Conservation (phyloP, 2,113 vertebrate genomes). For the Bos javanicus region DNA sequence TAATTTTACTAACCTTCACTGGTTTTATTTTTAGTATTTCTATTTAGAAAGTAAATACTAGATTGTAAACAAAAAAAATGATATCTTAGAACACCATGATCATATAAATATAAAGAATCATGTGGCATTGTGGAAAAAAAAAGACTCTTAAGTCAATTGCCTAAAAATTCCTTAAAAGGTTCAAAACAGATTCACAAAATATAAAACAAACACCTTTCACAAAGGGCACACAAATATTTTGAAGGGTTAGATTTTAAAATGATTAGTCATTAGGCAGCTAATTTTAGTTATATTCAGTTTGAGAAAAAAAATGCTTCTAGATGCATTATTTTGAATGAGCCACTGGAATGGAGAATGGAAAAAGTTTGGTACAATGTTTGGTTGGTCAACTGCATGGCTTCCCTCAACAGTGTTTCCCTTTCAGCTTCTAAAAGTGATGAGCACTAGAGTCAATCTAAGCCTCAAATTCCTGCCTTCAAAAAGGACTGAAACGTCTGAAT, state of each 20-base stretch:
- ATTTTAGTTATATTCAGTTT: not conserved
- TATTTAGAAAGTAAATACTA: not conserved
- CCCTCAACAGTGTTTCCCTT: accelerated
- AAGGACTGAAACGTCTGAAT: not conserved
- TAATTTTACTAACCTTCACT: not conserved
- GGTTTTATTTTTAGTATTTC: not conserved
- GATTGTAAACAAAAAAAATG: not conserved
- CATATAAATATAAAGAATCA: not conserved
- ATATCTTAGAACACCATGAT: not conserved
- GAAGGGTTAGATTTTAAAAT: not conserved
- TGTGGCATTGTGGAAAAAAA: not conserved
- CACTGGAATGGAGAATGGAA: not conserved
- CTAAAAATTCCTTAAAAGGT: not conserved
- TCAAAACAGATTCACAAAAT: not conserved
- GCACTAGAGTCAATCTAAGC: accelerated
- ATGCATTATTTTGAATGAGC: not conserved
- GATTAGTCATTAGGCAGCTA: not conserved
- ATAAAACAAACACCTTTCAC: not conserved
- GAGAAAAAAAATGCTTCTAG: not conserved
- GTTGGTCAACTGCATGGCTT: not conserved
- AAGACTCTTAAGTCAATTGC: not conserved
- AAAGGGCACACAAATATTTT: not conserved
- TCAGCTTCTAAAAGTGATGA: not conserved
- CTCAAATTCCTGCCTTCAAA: not conserved
- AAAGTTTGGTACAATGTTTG: not conserved